Base-by-base conservation (phyloP, 2,888 invertebrate genomes). In the Coelopa pilipes region DNA sequence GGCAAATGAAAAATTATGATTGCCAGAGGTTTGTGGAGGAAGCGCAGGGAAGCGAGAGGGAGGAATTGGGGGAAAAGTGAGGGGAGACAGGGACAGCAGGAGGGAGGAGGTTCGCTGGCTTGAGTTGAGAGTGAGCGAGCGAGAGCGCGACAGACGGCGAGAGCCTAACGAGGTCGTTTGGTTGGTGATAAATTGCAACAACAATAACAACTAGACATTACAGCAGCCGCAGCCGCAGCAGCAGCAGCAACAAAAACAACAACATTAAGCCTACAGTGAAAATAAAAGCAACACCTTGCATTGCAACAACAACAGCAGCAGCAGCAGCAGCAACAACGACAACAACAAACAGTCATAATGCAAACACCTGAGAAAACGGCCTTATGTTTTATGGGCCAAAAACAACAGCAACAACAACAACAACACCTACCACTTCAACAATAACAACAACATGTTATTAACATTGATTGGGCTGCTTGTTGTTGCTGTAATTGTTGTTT, bases 1-100 rank as follows among this genome's bases (percentile, higher is more conserved):
- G 13, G 9, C 4, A 66, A 50, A 45, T 66, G 66, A 50, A 66
- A 50, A 66, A 50, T 66, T 66, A 66, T 66, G 66, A 66, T 66
- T 49, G 50, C 50, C 24, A 21, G 12, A 66, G 21, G 17, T 66
- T 66, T 1, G 21, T 66, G 12, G 49, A 34, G 34, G 34, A 34
- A 34, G 34, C 4, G 7, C 2, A 7, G 7, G 34, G 7, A 34
- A 34, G 34, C 2, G 34, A 34, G 34, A 7, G 34, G 7, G 34
- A 34, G 4, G 34, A 7, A 34, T 34, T 34, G 7, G 7, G 34
- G 7, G 34, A 34, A 34, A 34, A 34, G 34, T 34, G 34, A 34
- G 34, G 34, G 34, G 34, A 34, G 34, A 34, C 34, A 34, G 34
- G 7, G 34, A 34, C 34, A 34, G n/a, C n/a, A n/a, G n/a, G 7